Percentiles rank a stretch among this genome's conserved stretches.
Evolutionary conservation across 2,113 vertebrate species (phyloP).

Genomic region (Galemys pyrenaicus): DNA sequence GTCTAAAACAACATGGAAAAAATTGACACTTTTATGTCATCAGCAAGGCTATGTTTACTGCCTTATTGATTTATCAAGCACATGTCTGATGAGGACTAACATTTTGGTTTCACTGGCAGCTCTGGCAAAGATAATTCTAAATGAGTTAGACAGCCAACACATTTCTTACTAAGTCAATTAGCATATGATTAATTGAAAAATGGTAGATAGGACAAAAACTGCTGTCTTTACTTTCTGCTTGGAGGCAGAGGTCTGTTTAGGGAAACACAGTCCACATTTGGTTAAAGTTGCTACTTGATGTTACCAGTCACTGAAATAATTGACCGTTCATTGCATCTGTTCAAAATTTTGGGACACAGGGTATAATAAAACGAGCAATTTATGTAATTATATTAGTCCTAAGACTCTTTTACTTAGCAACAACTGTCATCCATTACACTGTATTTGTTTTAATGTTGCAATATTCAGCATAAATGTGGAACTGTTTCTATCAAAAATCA

Average conservation of each 20-base stretch:
- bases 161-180: conserved; percentile 78
- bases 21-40: conserved; percentile 39
- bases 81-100: neutral
- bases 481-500: neutral
- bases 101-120: neutral
- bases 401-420: conserved; percentile 61
- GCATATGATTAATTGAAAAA: conserved; percentile 78
- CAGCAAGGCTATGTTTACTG: neutral
- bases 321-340: conserved; percentile 61
- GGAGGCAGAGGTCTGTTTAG: conserved; percentile 48
- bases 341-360: conserved; percentile 52
- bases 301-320: conserved; percentile 71
- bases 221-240: conserved; percentile 46
- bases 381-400: conserved; percentile 67
- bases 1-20: conserved; percentile 50
- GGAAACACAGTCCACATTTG: conserved; percentile 35
- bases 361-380: conserved; percentile 65
- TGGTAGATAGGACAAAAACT: conserved; percentile 2
- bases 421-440: conserved; percentile 46
- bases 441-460: neutral
- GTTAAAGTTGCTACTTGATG: neutral
- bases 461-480: neutral
- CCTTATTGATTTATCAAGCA: conserved; percentile 52
- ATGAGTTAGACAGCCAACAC: conserved; percentile 75
- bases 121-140: conserved; percentile 57